Conservation (phyloP, 1,140 invertebrate species). For the Drosophila simulans region DNA sequence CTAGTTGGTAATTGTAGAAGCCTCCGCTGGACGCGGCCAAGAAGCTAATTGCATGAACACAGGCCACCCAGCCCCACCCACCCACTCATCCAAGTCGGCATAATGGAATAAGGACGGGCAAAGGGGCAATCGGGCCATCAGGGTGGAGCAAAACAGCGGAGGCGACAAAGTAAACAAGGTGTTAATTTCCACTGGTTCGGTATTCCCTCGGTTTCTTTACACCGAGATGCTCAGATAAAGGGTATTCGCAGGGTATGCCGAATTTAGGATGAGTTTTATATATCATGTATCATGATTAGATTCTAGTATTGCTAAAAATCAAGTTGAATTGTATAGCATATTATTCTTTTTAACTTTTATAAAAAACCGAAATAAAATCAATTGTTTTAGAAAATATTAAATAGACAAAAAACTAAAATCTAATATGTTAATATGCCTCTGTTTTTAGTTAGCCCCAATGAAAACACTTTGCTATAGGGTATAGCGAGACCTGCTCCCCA, state of each 20-base stretch:
- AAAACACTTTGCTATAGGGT: slow-evolving; percentile 17
- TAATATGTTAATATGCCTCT: too few relatives aligned
- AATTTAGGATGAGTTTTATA: not conserved
- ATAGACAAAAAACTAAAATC: too few relatives aligned
- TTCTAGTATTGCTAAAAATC: too few relatives aligned
- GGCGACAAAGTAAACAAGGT: slow-evolving; percentile 71
- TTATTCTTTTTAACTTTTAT: too few relatives aligned
- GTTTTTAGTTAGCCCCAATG: not conserved
- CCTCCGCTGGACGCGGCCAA: slow-evolving; percentile 20
- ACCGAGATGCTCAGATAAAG: slow-evolving; percentile 1
- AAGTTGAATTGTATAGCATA: too few relatives aligned
- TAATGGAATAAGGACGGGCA: slow-evolving; percentile 2
- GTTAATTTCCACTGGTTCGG: slow-evolving; percentile 66
- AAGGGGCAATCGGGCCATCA: not conserved
- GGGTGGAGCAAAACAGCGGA: slow-evolving; percentile 13
- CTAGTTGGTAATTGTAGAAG: slow-evolving; percentile 52
- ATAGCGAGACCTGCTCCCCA: not conserved
- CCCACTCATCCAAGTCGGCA: slow-evolving; percentile 14
- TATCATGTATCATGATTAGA: too few relatives aligned
- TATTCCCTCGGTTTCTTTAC: slow-evolving; percentile 13
- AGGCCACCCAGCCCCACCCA: slow-evolving; percentile 30
- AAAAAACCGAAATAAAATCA: too few relatives aligned
- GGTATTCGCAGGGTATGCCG: slow-evolving; percentile 1
- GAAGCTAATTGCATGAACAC: slow-evolving; percentile 63
- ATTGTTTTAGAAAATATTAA: too few relatives aligned